Percentiles rank a stretch among this genome's conserved stretches.
These are phyloP conservation scores for Peromyscus melanophrys DNA, from an alignment of 2,797 vertebrate species.

Conservation along the genomic window DNA sequence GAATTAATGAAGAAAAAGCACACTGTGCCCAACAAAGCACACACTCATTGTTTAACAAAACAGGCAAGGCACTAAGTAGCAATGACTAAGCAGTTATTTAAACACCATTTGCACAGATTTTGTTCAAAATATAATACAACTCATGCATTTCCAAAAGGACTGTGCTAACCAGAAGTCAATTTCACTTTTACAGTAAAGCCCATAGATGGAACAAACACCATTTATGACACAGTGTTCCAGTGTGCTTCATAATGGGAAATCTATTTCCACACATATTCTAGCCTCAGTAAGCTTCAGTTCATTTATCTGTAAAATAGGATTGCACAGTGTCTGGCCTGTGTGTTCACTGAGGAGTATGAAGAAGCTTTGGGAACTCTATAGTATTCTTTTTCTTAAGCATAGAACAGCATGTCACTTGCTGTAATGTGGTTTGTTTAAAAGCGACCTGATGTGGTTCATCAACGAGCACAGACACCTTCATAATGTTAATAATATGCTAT, in stretches of 20 bases:
- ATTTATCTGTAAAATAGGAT: constrained; percentile 24
- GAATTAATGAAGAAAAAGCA: not conserved
- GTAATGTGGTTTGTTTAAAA: constrained; percentile 89
- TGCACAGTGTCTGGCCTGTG: not conserved
- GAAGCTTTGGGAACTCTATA: constrained; percentile 12
- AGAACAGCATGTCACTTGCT: constrained; percentile 87
- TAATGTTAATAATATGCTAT: constrained; percentile 92
- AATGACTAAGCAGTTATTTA: not conserved
- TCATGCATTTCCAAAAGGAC: constrained; percentile 75
- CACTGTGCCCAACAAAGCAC: not conserved
- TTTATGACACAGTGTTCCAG: constrained; percentile 77
- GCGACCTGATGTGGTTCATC: constrained; percentile 87
- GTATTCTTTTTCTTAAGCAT: constrained; percentile 75
- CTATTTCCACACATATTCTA: constrained; percentile 78
- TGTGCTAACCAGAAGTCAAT: constrained; percentile 8
- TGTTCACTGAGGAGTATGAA: not conserved
- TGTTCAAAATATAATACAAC: not conserved
- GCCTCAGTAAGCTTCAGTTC: not conserved
- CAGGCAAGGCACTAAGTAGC: not conserved
- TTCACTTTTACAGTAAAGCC: constrained; percentile 78
- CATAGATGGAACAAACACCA: constrained; percentile 77
- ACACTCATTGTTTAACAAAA: not conserved
- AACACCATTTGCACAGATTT: constrained; percentile 56
- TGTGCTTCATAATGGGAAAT: constrained; percentile 86
- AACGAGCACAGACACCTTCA: constrained; percentile 86